A percentile compares a stretch with the other conserved stretches of the same genome.
These are phyloP conservation scores for Apamea anceps DNA, from an alignment of 2,888 invertebrate genomes.

Conservation along the genomic window DNA sequence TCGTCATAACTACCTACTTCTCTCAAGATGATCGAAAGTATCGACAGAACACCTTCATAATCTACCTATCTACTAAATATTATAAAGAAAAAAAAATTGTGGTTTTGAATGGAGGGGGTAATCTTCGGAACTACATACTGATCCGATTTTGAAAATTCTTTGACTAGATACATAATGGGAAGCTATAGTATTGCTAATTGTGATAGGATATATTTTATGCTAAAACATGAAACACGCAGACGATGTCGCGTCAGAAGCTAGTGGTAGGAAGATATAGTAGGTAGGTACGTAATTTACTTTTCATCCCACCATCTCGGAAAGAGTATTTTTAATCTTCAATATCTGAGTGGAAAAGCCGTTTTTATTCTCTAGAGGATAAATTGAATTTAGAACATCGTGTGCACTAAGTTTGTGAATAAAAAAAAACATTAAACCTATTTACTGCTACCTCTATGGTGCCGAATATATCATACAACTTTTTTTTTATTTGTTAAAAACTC, in stretches of 20 bases:
- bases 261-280: not conserved
- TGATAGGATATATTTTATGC: too few relatives aligned
- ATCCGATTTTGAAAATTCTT: not conserved
- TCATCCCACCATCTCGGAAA: too few relatives aligned
- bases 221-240: not conserved
- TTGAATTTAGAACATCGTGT: too few relatives aligned
- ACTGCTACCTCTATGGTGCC: too few relatives aligned
- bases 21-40: constrained; percentile 6
- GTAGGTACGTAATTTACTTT: not conserved
- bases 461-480: too few relatives aligned
- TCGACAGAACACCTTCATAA: not conserved
- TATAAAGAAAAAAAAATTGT: not conserved
- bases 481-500: too few relatives aligned
- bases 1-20: constrained; percentile 19
- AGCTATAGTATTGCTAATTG: not conserved
- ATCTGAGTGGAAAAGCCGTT: too few relatives aligned
- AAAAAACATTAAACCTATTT: too few relatives aligned
- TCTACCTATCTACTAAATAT: not conserved
- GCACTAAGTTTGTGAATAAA: too few relatives aligned
- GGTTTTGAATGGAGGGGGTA: not conserved
- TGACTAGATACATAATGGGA: not conserved
- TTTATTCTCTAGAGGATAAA: too few relatives aligned
- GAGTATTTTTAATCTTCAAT: too few relatives aligned
- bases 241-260: not conserved
- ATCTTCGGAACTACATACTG: not conserved